These are phyloP conservation scores for Gambelia wislizenii DNA, from an alignment of 2,797 vertebrate genomes.

Conservation along the genomic window DNA sequence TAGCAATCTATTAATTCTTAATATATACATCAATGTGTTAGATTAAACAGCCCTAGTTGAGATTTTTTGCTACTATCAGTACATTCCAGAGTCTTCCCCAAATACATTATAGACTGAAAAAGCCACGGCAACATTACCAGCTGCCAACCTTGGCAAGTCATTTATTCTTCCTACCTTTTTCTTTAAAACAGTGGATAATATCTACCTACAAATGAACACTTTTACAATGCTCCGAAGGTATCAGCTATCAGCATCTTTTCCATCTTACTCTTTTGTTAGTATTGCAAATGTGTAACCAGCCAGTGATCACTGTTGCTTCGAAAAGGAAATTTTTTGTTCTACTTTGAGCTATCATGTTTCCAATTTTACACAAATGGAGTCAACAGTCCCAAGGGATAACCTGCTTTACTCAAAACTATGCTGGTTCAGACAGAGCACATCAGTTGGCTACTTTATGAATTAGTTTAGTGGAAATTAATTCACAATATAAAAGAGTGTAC, in stretches of 20 bases:
- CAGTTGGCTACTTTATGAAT: conserved; percentile 43
- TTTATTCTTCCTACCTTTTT: neutral
- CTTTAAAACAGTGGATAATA: neutral
- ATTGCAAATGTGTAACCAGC: neutral
- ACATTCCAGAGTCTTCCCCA: neutral
- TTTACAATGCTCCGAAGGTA: neutral
- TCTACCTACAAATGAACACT: neutral
- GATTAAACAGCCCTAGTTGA: neutral
- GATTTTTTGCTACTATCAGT: neutral
- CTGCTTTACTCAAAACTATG: conserved; percentile 31
- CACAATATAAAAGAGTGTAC: conserved; percentile 41
- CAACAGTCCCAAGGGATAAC: conserved; percentile 41
- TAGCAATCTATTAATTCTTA: neutral
- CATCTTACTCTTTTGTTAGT: neutral
- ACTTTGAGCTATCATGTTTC: conserved; percentile 19
- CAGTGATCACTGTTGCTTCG: neutral
- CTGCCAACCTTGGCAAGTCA: neutral
- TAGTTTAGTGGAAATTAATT: conserved; percentile 60
- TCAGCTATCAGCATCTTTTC: neutral
- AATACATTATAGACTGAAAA: neutral
- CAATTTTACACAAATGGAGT: conserved; percentile 18
- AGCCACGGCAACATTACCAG: neutral
- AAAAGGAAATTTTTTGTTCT: conserved; percentile 31
- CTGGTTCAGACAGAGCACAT: conserved; percentile 40
- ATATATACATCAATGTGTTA: neutral